Evolutionary conservation across 2,113 vertebrate species (phyloP).

Genomic region (Lepus timidus): DNA sequence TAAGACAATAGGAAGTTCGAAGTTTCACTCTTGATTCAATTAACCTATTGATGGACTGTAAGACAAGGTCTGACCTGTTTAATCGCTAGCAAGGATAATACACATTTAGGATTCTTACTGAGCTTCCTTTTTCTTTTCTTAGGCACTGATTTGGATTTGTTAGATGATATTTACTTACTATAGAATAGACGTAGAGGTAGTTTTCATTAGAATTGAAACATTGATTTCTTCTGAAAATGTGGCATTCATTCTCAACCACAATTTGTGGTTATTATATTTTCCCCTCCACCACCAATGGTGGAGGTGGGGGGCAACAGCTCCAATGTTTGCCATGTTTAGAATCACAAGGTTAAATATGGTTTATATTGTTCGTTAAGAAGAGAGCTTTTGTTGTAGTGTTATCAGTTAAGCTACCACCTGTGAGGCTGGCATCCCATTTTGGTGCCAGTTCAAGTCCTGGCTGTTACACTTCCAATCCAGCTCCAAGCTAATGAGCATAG

Average conservation of each 20-base stretch:
- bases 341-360: slow-evolving; percentile 74
- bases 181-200: background rate
- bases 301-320: background rate
- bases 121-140: background rate
- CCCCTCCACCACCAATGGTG: slow-evolving; percentile 43
- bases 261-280: slow-evolving; percentile 81
- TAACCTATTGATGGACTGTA: background rate
- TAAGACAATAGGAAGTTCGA: background rate
- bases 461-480: too few relatives aligned
- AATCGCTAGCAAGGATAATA: background rate
- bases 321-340: slow-evolving; percentile 62
- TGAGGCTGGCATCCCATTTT: too few relatives aligned
- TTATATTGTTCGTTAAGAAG: slow-evolving; percentile 79
- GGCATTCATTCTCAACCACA: slow-evolving; percentile 78
- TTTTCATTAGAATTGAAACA: slow-evolving; percentile 33
- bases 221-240: slow-evolving; percentile 70
- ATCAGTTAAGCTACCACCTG: too few relatives aligned
- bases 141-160: background rate
- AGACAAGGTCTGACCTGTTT: background rate
- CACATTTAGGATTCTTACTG: background rate
- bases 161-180: slow-evolving; percentile 3
- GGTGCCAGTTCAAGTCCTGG: too few relatives aligned
- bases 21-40: background rate
- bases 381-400: background rate
- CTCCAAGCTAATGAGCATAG: too few relatives aligned